phyloP scores from a whole-genome alignment of 2,113 vertebrate genomes.

The Caranx melampygus region DNA sequence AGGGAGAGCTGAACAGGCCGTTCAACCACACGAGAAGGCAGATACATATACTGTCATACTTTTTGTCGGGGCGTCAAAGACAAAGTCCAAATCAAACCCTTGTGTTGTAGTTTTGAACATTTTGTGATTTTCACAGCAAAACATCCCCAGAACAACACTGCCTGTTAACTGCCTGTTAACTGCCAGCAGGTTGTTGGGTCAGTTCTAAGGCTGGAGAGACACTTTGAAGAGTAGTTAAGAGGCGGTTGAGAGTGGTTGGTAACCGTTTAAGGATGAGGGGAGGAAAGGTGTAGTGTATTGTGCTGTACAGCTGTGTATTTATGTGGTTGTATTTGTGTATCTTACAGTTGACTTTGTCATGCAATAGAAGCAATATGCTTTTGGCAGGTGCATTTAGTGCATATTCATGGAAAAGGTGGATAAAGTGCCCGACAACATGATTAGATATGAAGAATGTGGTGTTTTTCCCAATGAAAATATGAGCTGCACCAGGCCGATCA shows the following conservation, averaged over 20 bases:
- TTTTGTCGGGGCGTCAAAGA: conserved; percentile 21
- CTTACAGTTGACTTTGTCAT: no score
- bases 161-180: background rate
- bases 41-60: conserved; percentile 14
- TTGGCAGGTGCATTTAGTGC: no score
- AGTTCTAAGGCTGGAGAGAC: background rate
- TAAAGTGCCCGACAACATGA: no score
- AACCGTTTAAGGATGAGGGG: no score
- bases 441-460: no score
- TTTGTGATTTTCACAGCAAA: background rate
- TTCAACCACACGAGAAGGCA: conserved; percentile 73
- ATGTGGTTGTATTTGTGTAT: no score
- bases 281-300: background rate
- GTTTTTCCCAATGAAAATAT: no score
- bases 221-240: background rate
- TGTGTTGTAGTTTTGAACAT: background rate
- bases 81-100: no score
- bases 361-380: no score
- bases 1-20: conserved; percentile 59
- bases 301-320: background rate
- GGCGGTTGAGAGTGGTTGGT: background rate
- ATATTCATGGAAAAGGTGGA: no score
- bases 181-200: no score
- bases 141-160: background rate
- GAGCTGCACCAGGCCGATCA: no score